Base-by-base conservation (phyloP, 2,797 vertebrate genomes). In the Lagodon rhomboides region DNA sequence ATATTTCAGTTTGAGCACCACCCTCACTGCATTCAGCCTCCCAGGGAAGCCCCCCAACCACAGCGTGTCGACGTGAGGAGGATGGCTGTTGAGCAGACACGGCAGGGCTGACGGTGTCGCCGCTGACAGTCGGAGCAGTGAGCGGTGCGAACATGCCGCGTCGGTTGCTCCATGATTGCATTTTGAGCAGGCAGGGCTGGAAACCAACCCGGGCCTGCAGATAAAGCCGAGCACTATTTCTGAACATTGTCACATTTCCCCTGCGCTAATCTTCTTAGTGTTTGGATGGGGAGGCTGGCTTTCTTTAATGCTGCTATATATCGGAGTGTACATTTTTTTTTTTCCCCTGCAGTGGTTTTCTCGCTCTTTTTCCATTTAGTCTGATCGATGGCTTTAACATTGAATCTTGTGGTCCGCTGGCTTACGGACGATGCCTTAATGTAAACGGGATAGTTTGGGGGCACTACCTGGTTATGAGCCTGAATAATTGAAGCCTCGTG, bases 401-500 rank as follows among this genome's bases (percentile, higher is more conserved):
- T 15, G 23, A 41, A 22, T 66, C 25, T 6, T 47, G 23, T 30
- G 68, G 41, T 51, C 34, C 43, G 66, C 56, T 18, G 65, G 62
- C 84, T 83, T 74, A 46, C 43, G 12, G 44, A 64, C 41, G 17
- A 43, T 38, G 55, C 70, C 70, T 75, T 71, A 34, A 55, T 53
- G 54, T 77, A 65, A 82, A 82, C 76, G 16, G 75, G 69, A 56
- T n/a, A 27, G 68, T 83, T 86, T 77, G n/a, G 67, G 70, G 17
- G 4, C 70, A 73, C 59, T 81, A 84, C 61, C 83, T 86, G 86
- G 70, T 76, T 73, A 50, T 50, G 49, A 41, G 61, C 13, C 55
- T 93, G 68, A 94, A 93, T 92, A 85, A 93, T 93, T 79, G 54
- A 93, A 86, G 77, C 27, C 17, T 38, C 79, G 68, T 77, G 81